Percentiles rank a stretch among this genome's conserved stretches.
phyloP scores from a whole-genome alignment of 2,113 vertebrate species.

The Bagarius yarrelli region DNA sequence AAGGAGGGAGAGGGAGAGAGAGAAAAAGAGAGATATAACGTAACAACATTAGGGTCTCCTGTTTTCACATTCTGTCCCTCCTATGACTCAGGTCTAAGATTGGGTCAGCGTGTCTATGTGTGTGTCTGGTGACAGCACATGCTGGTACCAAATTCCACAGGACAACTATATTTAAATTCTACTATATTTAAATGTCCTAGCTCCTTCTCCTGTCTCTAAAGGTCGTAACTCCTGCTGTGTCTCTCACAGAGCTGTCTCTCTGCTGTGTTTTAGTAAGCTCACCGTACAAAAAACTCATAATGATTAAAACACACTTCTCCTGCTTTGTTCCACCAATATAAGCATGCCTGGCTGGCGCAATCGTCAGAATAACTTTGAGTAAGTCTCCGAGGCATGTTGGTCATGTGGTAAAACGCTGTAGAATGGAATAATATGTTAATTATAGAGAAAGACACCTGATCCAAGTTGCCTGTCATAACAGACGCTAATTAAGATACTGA shows the following conservation, averaged over 20 bases:
- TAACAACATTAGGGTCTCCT: not conserved
- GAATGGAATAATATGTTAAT: conserved; percentile 4
- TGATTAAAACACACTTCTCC: not conserved
- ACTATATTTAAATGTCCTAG: conserved; percentile 53
- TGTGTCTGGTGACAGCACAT: conserved; percentile 23
- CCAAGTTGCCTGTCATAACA: not conserved
- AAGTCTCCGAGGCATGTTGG: not conserved
- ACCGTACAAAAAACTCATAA: not conserved
- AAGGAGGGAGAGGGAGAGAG: no score
- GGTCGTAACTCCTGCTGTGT: conserved; percentile 30
- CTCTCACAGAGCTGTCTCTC: not conserved
- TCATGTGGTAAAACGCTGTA: not conserved
- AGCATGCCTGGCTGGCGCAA: conserved; percentile 1
- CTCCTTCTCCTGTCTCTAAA: conserved; percentile 15
- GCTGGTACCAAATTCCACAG: conserved; percentile 48
- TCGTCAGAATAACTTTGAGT: not conserved
- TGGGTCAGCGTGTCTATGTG: conserved; percentile 7
- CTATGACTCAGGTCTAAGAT: conserved; percentile 21
- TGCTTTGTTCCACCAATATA: not conserved
- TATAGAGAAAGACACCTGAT: not conserved
- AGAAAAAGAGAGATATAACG: no score
- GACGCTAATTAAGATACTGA: not conserved
- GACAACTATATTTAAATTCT: conserved; percentile 53
- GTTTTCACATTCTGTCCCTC: not conserved
- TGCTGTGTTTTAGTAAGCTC: not conserved